A percentile compares a stretch with the other conserved stretches of the same genome.
These are phyloP conservation scores for Mugil cephalus DNA, from an alignment of 2,113 vertebrate species.

Conservation along the genomic window DNA sequence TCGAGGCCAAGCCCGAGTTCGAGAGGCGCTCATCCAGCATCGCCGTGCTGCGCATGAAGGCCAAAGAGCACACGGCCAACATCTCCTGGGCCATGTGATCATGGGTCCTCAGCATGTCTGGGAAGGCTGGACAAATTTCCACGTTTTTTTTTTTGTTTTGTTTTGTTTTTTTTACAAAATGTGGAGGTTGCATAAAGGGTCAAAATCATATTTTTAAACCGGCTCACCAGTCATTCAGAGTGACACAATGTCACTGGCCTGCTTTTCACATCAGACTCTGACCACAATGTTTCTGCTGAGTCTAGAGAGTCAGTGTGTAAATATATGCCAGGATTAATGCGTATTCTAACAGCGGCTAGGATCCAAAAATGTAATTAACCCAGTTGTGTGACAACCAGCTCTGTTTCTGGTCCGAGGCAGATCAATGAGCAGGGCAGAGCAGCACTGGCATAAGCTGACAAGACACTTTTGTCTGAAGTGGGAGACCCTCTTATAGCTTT, in stretches of 20 bases:
- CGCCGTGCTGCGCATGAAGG: conserved; percentile 98
- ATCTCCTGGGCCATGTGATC: conserved; percentile 99
- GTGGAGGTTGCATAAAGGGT: conserved; percentile 1
- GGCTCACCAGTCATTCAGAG: conserved; percentile 21
- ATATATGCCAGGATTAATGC: background rate
- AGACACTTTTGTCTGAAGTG: background rate
- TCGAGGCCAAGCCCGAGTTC: conserved; percentile 97
- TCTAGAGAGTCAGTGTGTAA: background rate
- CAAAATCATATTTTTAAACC: conserved; percentile 1
- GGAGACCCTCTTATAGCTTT: background rate
- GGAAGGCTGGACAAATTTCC: background rate
- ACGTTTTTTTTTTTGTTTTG: too few relatives aligned
- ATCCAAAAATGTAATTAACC: background rate
- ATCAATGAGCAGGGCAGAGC: background rate
- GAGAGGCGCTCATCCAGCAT: conserved; percentile 98
- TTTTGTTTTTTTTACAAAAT: conserved; percentile 23
- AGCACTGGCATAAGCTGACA: background rate
- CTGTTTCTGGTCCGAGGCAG: background rate
- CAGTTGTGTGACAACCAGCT: background rate
- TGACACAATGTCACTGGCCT: background rate
- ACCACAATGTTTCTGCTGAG: background rate
- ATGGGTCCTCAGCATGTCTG: background rate
- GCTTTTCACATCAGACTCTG: background rate
- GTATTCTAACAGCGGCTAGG: conserved; percentile 1
- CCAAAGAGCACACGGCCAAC: conserved; percentile 98